Conservation (phyloP, 2,888 invertebrate species). For the Eupithecia centaureata region DNA sequence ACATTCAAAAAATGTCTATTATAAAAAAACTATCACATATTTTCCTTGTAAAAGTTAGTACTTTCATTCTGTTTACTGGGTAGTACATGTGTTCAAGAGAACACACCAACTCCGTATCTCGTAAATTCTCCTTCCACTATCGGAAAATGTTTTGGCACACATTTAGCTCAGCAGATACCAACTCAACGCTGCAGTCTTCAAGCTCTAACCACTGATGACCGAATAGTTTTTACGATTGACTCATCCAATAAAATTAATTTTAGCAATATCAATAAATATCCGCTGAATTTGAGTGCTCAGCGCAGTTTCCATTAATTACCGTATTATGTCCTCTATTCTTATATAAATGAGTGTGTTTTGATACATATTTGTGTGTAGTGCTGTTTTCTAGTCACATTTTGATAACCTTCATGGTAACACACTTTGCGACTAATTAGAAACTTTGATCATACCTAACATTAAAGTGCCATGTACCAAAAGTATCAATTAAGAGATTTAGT, state of each 20-base stretch:
- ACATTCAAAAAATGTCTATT: too few relatives aligned
- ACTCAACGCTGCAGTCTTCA: background rate
- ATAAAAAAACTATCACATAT: too few relatives aligned
- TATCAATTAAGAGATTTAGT: background rate
- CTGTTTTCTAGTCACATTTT: background rate
- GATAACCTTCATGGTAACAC: background rate
- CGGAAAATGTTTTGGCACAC: slow-evolving; percentile 29
- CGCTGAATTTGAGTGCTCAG: background rate
- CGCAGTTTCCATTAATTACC: background rate
- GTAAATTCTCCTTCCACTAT: slow-evolving; percentile 24
- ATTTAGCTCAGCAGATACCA: slow-evolving; percentile 27
- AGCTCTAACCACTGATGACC: background rate
- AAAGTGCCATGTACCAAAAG: background rate
- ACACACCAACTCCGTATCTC: background rate
- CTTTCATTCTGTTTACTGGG: background rate
- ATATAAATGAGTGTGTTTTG: background rate
- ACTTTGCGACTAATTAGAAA: background rate
- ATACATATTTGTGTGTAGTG: background rate
- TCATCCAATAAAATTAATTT: background rate
- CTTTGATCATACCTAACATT: background rate
- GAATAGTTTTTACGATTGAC: slow-evolving; percentile 4
- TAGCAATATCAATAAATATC: background rate
- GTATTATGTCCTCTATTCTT: background rate
- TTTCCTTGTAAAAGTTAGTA: background rate
- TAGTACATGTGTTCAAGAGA: background rate